Evolutionary conservation across 2,888 invertebrate species (phyloP), one percentile per base, ranked within the genome.

Genomic region (Clostera curtula): DNA sequence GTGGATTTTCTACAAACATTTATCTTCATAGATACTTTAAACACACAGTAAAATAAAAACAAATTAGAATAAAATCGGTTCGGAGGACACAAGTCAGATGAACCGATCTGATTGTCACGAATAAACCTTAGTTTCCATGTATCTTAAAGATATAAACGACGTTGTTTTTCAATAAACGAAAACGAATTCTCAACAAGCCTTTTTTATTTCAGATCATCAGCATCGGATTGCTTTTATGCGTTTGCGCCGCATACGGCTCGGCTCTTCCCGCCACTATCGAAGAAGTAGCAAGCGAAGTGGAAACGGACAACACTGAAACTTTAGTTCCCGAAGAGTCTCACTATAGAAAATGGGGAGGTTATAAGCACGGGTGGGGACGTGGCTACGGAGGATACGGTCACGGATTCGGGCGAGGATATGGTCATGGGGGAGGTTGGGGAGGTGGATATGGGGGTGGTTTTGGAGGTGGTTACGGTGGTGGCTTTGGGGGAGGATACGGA

Each of bases 151-250:
- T n/a, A n/a, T n/a, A n/a, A n/a, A n/a, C n/a, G n/a, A n/a, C n/a
- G n/a, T n/a, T n/a, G n/a, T n/a, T n/a, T n/a, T n/a, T n/a, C n/a
- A n/a, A n/a, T n/a, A n/a, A n/a, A n/a, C n/a, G n/a, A n/a, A n/a
- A n/a, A n/a, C n/a, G n/a, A n/a, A n/a, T n/a, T n/a, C n/a, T n/a
- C n/a, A n/a, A n/a, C n/a, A n/a, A n/a, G n/a, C n/a, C n/a, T n/a
- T 29, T 8, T 15, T 27, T 24, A 33, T 17, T 35, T 58, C 56
- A 77, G 76, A 27, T 64, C 10, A 21, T 66, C 13, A 56, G 43
- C 33, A 29, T 59, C 6, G 49, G 50, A 22, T 35, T 75, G 15
- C 27, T 74, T 9, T n/a, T 66, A 23, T 68, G 65, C 50, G 54
- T 48, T 8, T 57, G 56, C 41, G 19, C 62, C 35, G 70, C 68